Conservation (phyloP, 1,140 invertebrate species). For the Drosophila mauritiana region DNA sequence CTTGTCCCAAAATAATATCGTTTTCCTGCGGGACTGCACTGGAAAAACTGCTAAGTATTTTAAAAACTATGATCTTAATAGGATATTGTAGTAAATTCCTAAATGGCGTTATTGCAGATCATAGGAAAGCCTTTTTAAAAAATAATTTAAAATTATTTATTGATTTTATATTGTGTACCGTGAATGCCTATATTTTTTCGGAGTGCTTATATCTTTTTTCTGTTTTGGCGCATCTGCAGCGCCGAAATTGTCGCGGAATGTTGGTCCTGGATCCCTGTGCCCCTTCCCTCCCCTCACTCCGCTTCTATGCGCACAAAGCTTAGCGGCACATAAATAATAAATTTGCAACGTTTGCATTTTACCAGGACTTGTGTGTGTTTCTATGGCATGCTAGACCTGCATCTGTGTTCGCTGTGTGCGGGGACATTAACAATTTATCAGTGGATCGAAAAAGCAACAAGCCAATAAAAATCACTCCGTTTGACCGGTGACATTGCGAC, state of each 20-base stretch:
- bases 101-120: too few relatives aligned
- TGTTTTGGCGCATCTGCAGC: conserved; percentile 24
- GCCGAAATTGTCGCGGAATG: conserved; percentile 34
- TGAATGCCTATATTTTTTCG: not conserved
- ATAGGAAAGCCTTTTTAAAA: not conserved
- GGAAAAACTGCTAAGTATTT: not conserved
- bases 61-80: not conserved
- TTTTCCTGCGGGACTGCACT: conserved; percentile 22
- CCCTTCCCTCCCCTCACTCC: too few relatives aligned
- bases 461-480: conserved; percentile 80
- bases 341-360: conserved; percentile 77
- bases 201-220: conserved; percentile 1
- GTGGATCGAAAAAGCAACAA: conserved; percentile 78
- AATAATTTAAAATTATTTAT: not conserved
- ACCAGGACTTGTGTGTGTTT: conserved; percentile 40
- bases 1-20: conserved; percentile 44
- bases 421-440: conserved; percentile 78
- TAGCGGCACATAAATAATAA: conserved; percentile 79
- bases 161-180: not conserved
- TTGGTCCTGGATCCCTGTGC: not conserved
- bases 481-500: conserved; percentile 69
- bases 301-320: conserved; percentile 64
- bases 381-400: conserved; percentile 28
- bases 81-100: too few relatives aligned
- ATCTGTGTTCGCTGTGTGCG: conserved; percentile 11